Evolutionary conservation across 2,797 vertebrate genomes (phyloP).

Genomic region (Crax fasciolata): DNA sequence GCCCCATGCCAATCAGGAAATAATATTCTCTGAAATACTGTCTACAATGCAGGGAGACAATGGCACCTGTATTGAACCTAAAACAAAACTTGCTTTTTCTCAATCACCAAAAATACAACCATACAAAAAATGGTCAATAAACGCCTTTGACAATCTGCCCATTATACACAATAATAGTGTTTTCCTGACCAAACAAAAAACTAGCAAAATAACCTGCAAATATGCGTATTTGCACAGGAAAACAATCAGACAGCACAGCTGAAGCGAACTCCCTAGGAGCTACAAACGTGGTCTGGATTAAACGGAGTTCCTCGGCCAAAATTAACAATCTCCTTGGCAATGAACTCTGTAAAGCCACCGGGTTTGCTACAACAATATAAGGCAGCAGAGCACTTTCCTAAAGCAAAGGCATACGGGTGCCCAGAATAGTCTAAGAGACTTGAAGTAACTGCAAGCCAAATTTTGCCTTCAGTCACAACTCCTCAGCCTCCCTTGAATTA

Average conservation of each 20-base stretch:
- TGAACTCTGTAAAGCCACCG: not conserved
- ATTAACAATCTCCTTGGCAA: constrained; percentile 68
- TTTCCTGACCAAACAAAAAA: constrained; percentile 20
- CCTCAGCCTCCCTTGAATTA: not conserved
- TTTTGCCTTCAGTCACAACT: not conserved
- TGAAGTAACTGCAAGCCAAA: not conserved
- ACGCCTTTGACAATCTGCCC: constrained; percentile 2
- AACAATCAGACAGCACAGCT: constrained; percentile 47
- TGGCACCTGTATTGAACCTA: not conserved
- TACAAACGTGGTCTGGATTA: constrained; percentile 38
- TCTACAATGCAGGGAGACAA: not conserved
- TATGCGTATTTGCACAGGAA: constrained; percentile 51
- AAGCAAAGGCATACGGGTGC: not conserved
- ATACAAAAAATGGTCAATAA: not conserved
- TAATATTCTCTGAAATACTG: not conserved
- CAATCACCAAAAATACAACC: not conserved
- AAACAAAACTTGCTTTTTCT: not conserved
- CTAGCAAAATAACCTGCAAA: constrained; percentile 44
- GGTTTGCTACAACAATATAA: constrained; percentile 27
- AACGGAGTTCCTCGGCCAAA: constrained; percentile 58
- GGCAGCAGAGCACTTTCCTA: not conserved
- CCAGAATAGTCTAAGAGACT: not conserved
- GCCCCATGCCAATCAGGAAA: not conserved
- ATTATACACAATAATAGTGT: not conserved
- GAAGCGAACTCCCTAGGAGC: constrained; percentile 57